phyloP scores from a whole-genome alignment of 1,140 invertebrate species.

The Aphelinus certus region DNA sequence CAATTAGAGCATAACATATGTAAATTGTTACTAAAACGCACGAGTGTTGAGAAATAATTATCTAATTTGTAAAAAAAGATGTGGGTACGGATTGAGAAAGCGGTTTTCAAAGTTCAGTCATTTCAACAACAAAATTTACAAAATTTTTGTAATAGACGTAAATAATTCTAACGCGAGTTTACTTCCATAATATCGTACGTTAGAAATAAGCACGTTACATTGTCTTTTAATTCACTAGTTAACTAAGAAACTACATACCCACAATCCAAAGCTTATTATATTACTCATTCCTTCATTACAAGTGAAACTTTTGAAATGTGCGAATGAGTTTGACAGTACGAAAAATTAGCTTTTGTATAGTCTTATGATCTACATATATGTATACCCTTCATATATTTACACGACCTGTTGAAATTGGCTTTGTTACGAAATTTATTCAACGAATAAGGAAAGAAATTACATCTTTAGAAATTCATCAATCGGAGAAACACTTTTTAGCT shows the following conservation, averaged over 20 bases:
- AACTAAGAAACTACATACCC: neutral
- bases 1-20: no score
- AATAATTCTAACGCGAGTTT: neutral
- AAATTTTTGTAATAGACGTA: neutral
- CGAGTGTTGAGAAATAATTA: no score
- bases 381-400: constrained; percentile 17
- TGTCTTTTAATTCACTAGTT: neutral
- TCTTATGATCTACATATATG: neutral
- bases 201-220: neutral
- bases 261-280: neutral
- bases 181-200: neutral
- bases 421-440: no score
- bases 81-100: no score
- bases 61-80: no score
- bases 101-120: constrained; percentile 1
- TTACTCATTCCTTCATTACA: no score
- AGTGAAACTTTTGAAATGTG: neutral
- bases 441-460: no score
- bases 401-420: neutral
- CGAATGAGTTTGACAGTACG: neutral
- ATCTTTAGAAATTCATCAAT: no score
- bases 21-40: no score
- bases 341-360: neutral
- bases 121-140: neutral
- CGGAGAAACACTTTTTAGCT: no score